Evolutionary conservation across 2,113 vertebrate genomes (phyloP), one percentile per base, ranked within the genome.

Genomic region (Diadophis punctatus): DNA sequence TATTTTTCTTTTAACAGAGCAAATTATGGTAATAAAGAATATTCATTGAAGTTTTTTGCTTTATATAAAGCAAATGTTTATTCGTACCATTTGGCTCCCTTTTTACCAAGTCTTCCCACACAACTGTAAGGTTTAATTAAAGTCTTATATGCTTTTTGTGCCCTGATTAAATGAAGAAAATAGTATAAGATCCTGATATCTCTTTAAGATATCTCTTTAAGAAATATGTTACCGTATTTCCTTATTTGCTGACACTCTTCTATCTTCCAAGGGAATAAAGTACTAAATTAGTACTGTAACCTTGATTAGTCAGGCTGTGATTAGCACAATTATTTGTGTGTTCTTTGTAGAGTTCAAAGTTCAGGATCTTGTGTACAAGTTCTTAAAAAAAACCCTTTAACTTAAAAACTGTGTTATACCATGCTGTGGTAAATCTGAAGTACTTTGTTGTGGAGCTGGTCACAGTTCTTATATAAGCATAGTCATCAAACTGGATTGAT

Each of bases 401-500:
- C 89, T 95, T 94, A 68, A 93, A 74, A 55, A 68, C 14, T 95
- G 48, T 34, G 11, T 34, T 90, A 68, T 93, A 87, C 92, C 86
- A 94, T 92, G 93, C 52, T 53, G 0, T 0, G 18, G 48, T 60
- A 95, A 92, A 94, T 93, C n/a, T 85, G 87, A 93, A 43, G 49
- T 92, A 52, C 91, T 63, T 92, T 93, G 43, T 6, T 14, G 49
- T 18, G 5, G 80, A 91, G 68, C 48, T 87, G 91, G 30, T 22
- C 84, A 87, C 20, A 58, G 8, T 58, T 86, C 53, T 84, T 91
- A 60, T 49, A 46, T 55, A 56, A 56, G 34, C 39, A 25, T 58
- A 25, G 63, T 30, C 74, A 89, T 27, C 88, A 94, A 86, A 68
- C 39, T 56, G 52, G 58, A 49, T 95, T 91, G 87, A 16, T 88